Conservation (phyloP, 1,140 invertebrate genomes). For the Tetragonula clypearis region DNA sequence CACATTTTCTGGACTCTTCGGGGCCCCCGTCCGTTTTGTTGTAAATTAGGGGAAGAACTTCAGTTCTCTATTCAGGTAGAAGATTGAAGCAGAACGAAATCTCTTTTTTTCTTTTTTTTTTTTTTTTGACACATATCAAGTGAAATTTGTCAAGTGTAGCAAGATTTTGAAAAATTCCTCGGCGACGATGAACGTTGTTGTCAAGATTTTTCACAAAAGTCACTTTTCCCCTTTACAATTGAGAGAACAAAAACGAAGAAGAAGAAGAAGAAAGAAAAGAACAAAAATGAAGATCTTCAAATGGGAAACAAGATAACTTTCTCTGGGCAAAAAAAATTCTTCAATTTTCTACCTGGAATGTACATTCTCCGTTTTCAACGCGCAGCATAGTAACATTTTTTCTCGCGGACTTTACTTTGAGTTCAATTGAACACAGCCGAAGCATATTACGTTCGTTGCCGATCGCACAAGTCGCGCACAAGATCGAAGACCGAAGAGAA, state of each 20-base stretch:
- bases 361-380: neutral
- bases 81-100: neutral
- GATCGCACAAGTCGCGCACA: constrained; percentile 31
- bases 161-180: no score
- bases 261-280: no score
- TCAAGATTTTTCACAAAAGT: neutral
- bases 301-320: neutral
- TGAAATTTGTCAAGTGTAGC: neutral
- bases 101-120: neutral
- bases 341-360: constrained; percentile 10
- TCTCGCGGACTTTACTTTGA: constrained; percentile 16
- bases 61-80: neutral
- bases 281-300: no score
- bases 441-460: constrained; percentile 21
- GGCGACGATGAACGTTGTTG: no score
- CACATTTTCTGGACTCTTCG: neutral
- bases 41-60: neutral
- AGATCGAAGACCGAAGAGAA: neutral
- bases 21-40: constrained; percentile 21
- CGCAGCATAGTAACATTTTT: neutral
- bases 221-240: neutral
- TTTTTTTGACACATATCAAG: neutral
- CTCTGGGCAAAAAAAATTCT: no score
- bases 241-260: neutral
- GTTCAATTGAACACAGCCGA: neutral